Evolutionary conservation across 1,140 invertebrate species (phyloP).

Genomic region (Drosophila mauritiana): DNA sequence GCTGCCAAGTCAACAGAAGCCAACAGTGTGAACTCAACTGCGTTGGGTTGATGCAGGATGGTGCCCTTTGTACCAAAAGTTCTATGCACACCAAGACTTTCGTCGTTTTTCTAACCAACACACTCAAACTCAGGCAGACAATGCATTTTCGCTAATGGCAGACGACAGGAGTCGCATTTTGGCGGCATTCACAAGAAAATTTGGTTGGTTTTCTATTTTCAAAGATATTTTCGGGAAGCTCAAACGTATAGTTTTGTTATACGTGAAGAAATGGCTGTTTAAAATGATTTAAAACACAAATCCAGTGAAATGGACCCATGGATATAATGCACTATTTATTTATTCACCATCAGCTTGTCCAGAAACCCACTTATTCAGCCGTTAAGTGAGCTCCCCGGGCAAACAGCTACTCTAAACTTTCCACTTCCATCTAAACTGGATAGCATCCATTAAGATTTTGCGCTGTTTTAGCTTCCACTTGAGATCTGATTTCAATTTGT

Average conservation of each 20-base stretch:
- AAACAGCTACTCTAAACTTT: constrained; percentile 3
- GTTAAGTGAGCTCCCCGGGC: neutral
- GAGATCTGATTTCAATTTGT: constrained; percentile 24
- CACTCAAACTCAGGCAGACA: constrained; percentile 10
- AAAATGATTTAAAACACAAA: neutral
- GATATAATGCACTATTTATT: neutral
- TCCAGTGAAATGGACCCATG: no score
- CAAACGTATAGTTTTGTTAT: no score
- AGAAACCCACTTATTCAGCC: neutral
- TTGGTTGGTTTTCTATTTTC: neutral
- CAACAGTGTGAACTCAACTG: constrained; percentile 35
- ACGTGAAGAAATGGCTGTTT: no score
- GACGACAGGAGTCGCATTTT: constrained; percentile 3
- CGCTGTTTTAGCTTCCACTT: constrained; percentile 17
- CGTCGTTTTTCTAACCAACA: constrained; percentile 2
- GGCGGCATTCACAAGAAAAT: neutral
- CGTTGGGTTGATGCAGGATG: neutral
- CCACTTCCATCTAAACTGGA: neutral
- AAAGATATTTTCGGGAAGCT: neutral
- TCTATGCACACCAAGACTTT: constrained; percentile 11
- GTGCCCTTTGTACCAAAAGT: constrained; percentile 31
- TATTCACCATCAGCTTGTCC: neutral
- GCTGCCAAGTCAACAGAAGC: constrained; percentile 39
- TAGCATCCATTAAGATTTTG: constrained; percentile 20
- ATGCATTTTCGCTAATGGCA: constrained; percentile 41